A percentile compares a stretch with the other conserved stretches of the same genome.
Conservation (phyloP, 2,113 vertebrate genomes). For the Lichenostomus cassidix region DNA sequence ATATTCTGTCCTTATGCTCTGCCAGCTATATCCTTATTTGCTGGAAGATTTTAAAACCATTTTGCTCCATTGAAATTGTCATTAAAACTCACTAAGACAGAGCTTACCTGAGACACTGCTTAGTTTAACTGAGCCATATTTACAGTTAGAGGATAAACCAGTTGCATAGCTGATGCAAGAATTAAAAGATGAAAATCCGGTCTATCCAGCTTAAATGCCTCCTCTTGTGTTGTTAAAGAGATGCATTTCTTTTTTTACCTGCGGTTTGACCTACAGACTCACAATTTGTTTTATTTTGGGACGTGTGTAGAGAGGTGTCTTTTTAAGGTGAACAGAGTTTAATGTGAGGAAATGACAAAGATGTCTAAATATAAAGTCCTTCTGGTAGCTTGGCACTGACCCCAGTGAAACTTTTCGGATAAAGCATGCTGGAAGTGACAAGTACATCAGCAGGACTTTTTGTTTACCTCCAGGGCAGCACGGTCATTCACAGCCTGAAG, state of each 20-base stretch:
- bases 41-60: neutral
- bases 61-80: neutral
- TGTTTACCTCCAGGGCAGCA: constrained; percentile 4
- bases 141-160: neutral
- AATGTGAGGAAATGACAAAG: neutral
- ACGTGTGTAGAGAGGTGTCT: neutral
- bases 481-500: constrained; percentile 1
- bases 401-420: neutral
- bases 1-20: neutral
- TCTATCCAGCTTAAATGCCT: neutral
- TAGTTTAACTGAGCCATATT: neutral
- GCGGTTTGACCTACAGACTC: neutral
- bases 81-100: neutral
- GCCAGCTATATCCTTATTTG: neutral
- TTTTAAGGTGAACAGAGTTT: neutral
- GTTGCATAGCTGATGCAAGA: neutral
- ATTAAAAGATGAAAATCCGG: neutral
- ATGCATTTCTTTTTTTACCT: neutral
- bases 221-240: neutral
- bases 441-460: neutral
- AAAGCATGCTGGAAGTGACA: neutral
- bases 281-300: neutral
- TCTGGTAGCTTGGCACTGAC: constrained; percentile 4
- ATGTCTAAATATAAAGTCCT: constrained; percentile 10
- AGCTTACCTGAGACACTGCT: neutral